Evolutionary conservation across 2,113 vertebrate genomes (phyloP).

Genomic region (Amblyornis subalaris): DNA sequence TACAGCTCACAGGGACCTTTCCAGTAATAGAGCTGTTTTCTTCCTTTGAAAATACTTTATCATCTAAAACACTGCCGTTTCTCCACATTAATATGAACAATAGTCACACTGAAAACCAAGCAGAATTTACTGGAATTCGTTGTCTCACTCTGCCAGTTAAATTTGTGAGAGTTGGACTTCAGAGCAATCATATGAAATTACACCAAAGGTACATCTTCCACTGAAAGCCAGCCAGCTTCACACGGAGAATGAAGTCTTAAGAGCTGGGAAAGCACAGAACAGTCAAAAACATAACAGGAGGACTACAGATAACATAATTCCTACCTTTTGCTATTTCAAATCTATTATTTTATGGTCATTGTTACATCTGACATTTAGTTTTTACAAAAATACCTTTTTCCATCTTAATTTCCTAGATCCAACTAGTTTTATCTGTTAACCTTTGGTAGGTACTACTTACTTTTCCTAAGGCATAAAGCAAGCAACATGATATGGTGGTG

Average conservation of each 20-base stretch:
- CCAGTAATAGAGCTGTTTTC: not conserved
- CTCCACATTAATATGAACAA: not conserved
- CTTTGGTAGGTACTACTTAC: not conserved
- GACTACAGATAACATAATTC: not conserved
- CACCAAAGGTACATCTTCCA: not conserved
- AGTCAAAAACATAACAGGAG: not conserved
- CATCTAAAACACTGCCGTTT: not conserved
- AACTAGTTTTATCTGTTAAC: not conserved
- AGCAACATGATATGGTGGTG: accelerated
- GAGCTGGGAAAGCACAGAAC: not conserved
- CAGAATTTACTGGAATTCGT: not conserved
- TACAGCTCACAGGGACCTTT: not conserved
- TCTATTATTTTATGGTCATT: not conserved
- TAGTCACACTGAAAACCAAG: not conserved
- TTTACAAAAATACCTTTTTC: not conserved
- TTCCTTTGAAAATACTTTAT: not conserved
- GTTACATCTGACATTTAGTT: not conserved
- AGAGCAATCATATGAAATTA: not conserved
- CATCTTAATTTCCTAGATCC: not conserved
- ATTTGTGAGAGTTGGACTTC: not conserved
- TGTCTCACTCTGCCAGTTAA: not conserved
- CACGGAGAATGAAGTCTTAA: not conserved
- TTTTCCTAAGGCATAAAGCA: not conserved
- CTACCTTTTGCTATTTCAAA: not conserved
- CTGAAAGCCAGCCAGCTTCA: not conserved